phyloP scores from a whole-genome alignment of 2,113 vertebrate species.

The Tichodroma muraria region DNA sequence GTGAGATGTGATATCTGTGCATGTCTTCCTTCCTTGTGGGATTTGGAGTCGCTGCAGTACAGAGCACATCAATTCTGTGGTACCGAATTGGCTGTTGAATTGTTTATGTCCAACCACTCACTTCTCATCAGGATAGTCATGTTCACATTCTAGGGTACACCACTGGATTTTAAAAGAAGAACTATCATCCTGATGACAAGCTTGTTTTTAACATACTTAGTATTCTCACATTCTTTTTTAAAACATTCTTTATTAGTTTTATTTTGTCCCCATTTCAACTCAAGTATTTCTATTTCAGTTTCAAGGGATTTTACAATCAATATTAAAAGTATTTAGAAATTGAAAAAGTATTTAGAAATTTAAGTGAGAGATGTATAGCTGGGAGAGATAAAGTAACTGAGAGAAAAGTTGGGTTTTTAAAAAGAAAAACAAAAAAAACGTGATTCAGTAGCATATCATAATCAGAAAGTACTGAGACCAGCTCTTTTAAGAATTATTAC shows the following conservation, averaged over 20 bases:
- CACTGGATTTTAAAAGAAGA: constrained; percentile 22
- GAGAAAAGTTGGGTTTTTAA: neutral
- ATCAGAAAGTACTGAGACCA: constrained; percentile 77
- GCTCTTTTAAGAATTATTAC: constrained; percentile 76
- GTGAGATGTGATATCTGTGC: constrained; percentile 26
- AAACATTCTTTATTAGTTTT: constrained; percentile 59
- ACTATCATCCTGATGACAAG: constrained; percentile 10
- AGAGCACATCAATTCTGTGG: neutral
- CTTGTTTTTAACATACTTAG: constrained; percentile 41
- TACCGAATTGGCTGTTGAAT: neutral
- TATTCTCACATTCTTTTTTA: constrained; percentile 60
- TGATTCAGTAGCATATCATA: constrained; percentile 55
- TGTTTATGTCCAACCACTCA: neutral
- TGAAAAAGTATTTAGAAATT: constrained; percentile 36
- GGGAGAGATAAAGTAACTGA: constrained; percentile 54
- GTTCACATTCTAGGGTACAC: constrained; percentile 69
- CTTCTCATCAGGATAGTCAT: constrained; percentile 8
- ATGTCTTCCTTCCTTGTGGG: neutral
- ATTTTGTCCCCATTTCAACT: constrained; percentile 35
- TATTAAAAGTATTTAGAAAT: constrained; percentile 30
- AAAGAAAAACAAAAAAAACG: neutral
- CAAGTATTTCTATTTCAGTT: constrained; percentile 62
- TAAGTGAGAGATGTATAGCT: constrained; percentile 50
- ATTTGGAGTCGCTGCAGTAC: neutral
- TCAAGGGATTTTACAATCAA: constrained; percentile 61